These are phyloP conservation scores for Vesta saturnalis DNA, from an alignment of 2,888 invertebrate genomes.

Conservation along the genomic window DNA sequence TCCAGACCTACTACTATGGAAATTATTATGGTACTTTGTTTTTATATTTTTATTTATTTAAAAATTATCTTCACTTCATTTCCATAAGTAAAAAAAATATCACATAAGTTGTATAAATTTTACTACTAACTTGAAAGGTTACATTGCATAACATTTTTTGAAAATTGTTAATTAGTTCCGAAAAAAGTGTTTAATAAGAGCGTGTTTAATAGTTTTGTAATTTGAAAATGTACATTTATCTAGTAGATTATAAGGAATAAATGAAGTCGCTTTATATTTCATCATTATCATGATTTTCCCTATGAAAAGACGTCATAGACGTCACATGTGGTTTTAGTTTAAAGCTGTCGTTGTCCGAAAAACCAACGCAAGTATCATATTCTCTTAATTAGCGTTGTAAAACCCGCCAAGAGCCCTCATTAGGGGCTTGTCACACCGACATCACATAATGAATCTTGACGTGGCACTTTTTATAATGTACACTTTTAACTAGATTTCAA, in stretches of 20 bases:
- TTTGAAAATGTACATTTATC: neutral
- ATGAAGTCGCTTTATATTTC: slow-evolving; percentile 40
- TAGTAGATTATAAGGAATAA: slow-evolving; percentile 18
- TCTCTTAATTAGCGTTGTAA: slow-evolving; percentile 62
- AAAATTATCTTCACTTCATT: too few species aligned
- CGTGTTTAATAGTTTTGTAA: too few species aligned
- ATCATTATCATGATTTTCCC: slow-evolving; percentile 45
- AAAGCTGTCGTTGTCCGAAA: slow-evolving; percentile 57
- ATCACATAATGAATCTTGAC: slow-evolving; percentile 62
- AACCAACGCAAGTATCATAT: slow-evolving; percentile 58
- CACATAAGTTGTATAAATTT: too few species aligned
- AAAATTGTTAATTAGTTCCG: too few species aligned
- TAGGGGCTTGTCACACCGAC: slow-evolving; percentile 61
- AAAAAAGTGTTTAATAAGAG: too few species aligned
- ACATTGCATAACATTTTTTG: too few species aligned
- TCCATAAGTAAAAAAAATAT: too few species aligned
- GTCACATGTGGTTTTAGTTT: slow-evolving; percentile 51
- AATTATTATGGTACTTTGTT: too few species aligned
- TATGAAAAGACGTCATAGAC: slow-evolving; percentile 44
- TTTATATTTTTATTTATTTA: too few species aligned
- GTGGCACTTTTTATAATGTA: slow-evolving; percentile 60
- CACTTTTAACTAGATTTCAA: slow-evolving; percentile 60
- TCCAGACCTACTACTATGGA: too few species aligned
- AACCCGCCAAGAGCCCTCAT: slow-evolving; percentile 61
- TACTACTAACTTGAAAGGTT: too few species aligned